Conservation (phyloP, 2,888 invertebrate genomes). For the Cryptocheilus praepositus region DNA sequence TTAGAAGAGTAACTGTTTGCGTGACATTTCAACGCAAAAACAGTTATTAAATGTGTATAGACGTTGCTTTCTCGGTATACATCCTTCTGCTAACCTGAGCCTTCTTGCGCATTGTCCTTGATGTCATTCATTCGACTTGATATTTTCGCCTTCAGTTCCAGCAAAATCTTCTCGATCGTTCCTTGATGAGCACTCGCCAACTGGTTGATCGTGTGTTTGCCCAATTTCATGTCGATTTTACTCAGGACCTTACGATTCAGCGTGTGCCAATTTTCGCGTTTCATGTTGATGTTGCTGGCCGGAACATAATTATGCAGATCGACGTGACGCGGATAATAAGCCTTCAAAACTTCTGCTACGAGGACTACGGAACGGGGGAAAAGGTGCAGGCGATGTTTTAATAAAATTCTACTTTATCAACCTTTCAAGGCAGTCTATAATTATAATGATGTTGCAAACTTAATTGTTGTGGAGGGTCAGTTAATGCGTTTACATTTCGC, state of each 20-base stretch:
- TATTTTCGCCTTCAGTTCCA: conserved; percentile 35
- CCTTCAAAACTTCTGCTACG: conserved; percentile 82
- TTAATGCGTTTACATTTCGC: no score
- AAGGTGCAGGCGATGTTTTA: no score
- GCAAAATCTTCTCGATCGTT: conserved; percentile 78
- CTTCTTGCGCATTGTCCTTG: no score
- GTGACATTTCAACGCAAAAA: no score
- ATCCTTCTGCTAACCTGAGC: no score
- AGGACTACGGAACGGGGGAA: conserved; percentile 75
- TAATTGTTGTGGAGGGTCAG: no score
- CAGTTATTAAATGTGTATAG: no score
- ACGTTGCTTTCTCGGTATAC: no score
- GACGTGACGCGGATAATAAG: conserved; percentile 82
- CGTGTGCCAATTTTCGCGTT: conserved; percentile 85
- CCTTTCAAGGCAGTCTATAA: no score
- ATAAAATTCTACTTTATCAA: no score
- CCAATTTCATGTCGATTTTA: conserved; percentile 78
- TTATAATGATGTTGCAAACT: no score
- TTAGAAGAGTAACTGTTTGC: no score
- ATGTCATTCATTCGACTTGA: background rate
- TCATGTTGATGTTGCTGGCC: conserved; percentile 79
- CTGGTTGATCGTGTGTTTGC: conserved; percentile 78
- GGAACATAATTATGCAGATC: conserved; percentile 86
- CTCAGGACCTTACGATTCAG: conserved; percentile 83
- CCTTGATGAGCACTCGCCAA: conserved; percentile 79